phyloP scores from a whole-genome alignment of 2,888 invertebrate species.

The Scrobipalpa atriplicella region DNA sequence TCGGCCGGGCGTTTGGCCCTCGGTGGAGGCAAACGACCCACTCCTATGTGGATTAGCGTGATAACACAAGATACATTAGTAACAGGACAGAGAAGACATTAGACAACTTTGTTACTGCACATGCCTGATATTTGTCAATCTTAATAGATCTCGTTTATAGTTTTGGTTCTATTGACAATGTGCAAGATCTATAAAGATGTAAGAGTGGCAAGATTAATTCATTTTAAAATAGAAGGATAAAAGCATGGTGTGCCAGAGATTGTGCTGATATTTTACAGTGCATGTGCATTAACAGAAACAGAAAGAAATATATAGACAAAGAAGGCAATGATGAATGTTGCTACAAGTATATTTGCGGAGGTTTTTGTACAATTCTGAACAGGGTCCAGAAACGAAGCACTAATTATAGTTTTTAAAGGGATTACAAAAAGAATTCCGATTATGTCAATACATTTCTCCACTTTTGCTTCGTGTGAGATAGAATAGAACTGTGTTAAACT shows the following conservation, averaged over 20 bases:
- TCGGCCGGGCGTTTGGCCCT: constrained; percentile 76
- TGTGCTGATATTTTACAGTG: constrained; percentile 30
- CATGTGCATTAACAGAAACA: constrained; percentile 51
- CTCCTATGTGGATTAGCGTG: constrained; percentile 78
- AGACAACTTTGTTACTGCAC: constrained; percentile 53
- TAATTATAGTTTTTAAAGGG: too few species aligned
- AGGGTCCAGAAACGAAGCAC: too few species aligned
- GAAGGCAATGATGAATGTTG: background rate
- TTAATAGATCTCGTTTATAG: background rate
- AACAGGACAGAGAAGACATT: constrained; percentile 55
- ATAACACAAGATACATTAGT: constrained; percentile 69
- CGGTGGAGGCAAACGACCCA: constrained; percentile 78
- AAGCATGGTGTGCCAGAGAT: background rate
- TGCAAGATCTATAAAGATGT: constrained; percentile 8
- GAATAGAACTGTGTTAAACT: too few species aligned
- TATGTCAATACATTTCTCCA: too few species aligned
- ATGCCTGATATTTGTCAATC: constrained; percentile 38
- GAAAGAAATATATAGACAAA: constrained; percentile 32
- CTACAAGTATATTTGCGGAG: background rate
- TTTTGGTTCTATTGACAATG: background rate
- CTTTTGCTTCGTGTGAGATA: too few species aligned
- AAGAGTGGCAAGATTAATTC: background rate
- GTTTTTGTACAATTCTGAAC: background rate
- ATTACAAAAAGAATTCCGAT: too few species aligned
- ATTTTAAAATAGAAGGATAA: background rate